These are phyloP conservation scores for Casuarius casuarius DNA, from an alignment of 2,113 vertebrate species.

Conservation along the genomic window DNA sequence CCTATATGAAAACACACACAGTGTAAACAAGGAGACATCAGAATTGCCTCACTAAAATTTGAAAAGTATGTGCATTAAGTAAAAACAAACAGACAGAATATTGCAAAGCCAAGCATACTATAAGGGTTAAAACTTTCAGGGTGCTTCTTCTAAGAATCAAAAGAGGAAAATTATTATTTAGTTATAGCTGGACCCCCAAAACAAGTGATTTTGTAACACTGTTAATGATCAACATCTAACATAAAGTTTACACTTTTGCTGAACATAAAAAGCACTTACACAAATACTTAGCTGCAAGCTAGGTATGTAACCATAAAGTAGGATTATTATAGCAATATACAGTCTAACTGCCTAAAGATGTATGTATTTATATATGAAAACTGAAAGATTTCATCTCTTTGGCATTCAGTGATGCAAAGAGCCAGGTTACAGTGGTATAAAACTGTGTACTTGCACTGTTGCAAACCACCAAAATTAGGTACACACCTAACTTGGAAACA, in stretches of 20 bases:
- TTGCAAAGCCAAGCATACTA: neutral
- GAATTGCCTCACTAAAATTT: neutral
- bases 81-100: neutral
- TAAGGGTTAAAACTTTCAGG: neutral
- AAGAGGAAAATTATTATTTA: neutral
- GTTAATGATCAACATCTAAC: neutral
- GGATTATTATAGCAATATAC: neutral
- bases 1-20: neutral
- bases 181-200: neutral
- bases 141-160: neutral
- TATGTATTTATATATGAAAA: neutral
- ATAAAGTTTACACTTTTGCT: neutral
- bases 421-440: neutral
- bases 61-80: neutral
- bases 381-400: neutral
- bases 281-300: neutral
- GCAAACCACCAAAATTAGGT: neutral
- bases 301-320: neutral
- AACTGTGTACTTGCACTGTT: neutral
- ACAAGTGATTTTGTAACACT: neutral
- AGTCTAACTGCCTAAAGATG: neutral
- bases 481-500: neutral
- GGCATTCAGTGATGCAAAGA: accelerated
- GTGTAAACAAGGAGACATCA: neutral
- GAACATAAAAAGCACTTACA: neutral